A percentile compares a stretch with the other conserved stretches of the same genome.
Conservation (phyloP, 2,888 invertebrate species). For the Rutpela maculata region DNA sequence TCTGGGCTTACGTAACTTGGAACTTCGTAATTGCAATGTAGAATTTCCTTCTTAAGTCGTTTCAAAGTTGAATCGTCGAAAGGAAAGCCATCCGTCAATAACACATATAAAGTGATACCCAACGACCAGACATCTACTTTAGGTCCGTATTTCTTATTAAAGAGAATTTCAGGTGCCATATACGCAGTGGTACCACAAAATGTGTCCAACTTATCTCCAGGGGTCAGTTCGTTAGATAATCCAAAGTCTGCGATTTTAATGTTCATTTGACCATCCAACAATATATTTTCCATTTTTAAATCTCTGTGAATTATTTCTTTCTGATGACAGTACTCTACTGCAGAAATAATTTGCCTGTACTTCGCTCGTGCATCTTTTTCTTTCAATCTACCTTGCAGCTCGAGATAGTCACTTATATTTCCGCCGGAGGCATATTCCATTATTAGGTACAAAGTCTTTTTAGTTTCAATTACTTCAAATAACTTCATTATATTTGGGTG, state of each 20-base stretch:
- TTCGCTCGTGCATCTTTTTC: constrained; percentile 98
- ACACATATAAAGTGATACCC: too few species aligned
- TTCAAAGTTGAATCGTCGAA: too few species aligned
- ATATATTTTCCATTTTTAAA: constrained; percentile 97
- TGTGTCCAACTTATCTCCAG: constrained; percentile 98
- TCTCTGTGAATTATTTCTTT: constrained; percentile 99
- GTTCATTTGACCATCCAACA: constrained; percentile 99
- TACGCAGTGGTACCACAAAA: constrained; percentile 99
- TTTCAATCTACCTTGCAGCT: constrained; percentile 97
- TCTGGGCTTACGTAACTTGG: too few species aligned
- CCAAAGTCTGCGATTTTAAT: constrained; percentile 99
- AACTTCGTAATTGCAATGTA: too few species aligned
- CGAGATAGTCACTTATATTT: constrained; percentile 99
- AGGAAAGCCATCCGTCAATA: too few species aligned
- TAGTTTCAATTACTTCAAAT: constrained; percentile 99
- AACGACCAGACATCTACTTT: too few species aligned
- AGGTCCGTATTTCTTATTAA: too few species aligned
- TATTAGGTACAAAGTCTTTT: constrained; percentile 99
- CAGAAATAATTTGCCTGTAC: constrained; percentile 99
- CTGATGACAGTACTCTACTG: constrained; percentile 99
- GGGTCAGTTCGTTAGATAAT: constrained; percentile 99
- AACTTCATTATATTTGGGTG: constrained; percentile 99
- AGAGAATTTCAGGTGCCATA: constrained; percentile 98
- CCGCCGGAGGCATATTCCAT: constrained; percentile 99
- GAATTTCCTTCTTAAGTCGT: too few species aligned